Base-by-base conservation (phyloP, 2,113 vertebrate species). In the Xiphorhynchus elegans region DNA sequence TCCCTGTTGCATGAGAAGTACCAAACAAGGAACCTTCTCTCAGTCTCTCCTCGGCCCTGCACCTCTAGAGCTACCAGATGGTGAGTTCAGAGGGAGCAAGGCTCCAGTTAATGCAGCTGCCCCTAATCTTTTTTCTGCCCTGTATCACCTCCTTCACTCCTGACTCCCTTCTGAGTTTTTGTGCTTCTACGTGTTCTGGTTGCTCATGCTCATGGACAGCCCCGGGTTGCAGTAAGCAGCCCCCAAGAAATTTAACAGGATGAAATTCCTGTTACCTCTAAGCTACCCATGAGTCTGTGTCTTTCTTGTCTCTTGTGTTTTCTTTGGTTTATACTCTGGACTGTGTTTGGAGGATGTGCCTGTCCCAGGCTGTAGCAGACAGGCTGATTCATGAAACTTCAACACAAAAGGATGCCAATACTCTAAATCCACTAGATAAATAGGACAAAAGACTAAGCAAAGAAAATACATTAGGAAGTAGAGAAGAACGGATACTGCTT, bases 401-500 rank as follows among this genome's bases (percentile, higher is more conserved):
- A 53, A 60, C 50, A 95, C 89, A 96, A 96, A 95, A 88, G 68
- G 47, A 90, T 78, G 64, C 6, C 64, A 78, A 10, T 84, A 35
- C n/a, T 93, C 68, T 94, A 94, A 96, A 93, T 95, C 82, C 79
- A 56, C 83, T 90, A 75, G 72, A 95, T 90, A 86, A 93, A 87
- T 85, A 90, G 78, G 84, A 93, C 90, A 95, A 93, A 97, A 86
- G 62, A 50, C 79, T 56, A 64, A 89, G 78, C 87, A 93, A 95
- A 95, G 84, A 89, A 92, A 89, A 66, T 2, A 11, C 53, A 37
- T 94, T 86, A 81, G 87, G 81, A 94, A 87, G 60, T 64, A 78
- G 74, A 89, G 86, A 80, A 91, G 84, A 90, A 94, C 19, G 52
- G 64, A 77, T 77, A 7, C 69, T 83, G 93, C 69, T 85, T 92